Percentiles rank a stretch among this genome's conserved stretches.
Conservation (phyloP, 2,113 vertebrate species). For the Piprites chloris region DNA sequence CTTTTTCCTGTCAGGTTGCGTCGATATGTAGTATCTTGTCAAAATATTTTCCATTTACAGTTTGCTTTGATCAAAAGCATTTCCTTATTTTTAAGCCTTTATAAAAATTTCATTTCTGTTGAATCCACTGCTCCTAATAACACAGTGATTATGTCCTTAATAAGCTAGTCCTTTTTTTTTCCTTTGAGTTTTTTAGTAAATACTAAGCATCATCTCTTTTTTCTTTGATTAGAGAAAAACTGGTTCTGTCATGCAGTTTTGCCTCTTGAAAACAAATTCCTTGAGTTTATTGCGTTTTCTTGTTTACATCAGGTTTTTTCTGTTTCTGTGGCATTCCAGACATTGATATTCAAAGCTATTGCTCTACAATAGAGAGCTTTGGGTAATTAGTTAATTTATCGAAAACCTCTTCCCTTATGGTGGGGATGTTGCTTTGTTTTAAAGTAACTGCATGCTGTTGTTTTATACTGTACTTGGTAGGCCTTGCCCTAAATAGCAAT, state of each 20-base stretch:
- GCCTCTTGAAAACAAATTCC: not conserved
- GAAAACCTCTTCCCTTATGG: not conserved
- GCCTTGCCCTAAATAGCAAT: not conserved
- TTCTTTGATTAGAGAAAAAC: not conserved
- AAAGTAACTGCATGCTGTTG: not conserved
- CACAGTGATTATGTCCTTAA: not conserved
- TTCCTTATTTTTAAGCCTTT: not conserved
- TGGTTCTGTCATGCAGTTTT: not conserved
- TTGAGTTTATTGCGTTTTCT: not conserved
- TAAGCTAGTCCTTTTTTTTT: not conserved
- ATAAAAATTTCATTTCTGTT: not conserved
- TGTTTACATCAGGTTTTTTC: not conserved
- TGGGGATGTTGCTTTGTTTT: not conserved
- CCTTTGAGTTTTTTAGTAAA: not conserved
- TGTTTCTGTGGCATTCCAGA: not conserved
- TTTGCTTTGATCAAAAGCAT: not conserved
- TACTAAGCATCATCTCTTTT: not conserved
- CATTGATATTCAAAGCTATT: not conserved
- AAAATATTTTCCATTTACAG: not conserved
- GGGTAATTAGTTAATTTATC: not conserved
- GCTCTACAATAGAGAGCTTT: not conserved
- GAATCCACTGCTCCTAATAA: not conserved
- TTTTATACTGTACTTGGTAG: not conserved
- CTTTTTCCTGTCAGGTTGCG: not conserved
- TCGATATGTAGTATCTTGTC: not conserved